Evolutionary conservation across 2,113 vertebrate species (phyloP).

Genomic region (Ageneiosus marmoratus): DNA sequence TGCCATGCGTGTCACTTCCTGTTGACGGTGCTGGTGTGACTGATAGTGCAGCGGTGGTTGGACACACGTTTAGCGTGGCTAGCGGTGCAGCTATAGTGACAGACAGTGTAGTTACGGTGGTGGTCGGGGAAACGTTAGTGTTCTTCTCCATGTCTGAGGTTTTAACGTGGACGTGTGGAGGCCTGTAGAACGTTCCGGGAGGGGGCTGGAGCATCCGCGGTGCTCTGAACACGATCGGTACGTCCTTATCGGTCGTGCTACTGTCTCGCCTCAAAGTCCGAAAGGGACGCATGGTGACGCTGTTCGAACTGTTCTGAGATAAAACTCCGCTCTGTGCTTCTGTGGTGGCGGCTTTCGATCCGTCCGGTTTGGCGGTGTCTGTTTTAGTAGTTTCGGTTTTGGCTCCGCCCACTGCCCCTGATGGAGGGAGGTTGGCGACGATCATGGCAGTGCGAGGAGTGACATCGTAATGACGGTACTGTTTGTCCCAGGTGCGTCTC

Average conservation of each 20-base stretch:
- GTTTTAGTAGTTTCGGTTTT: conserved; percentile 62
- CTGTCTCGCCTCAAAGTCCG: conserved; percentile 74
- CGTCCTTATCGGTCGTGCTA: conserved; percentile 68
- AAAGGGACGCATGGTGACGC: conserved; percentile 66
- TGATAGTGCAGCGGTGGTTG: conserved; percentile 43
- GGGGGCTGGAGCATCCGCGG: conserved; percentile 90
- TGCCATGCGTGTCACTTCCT: background rate
- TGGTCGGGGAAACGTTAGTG: conserved; percentile 16
- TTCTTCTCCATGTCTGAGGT: conserved; percentile 61
- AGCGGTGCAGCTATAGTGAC: conserved; percentile 4
- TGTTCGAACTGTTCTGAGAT: conserved; percentile 66
- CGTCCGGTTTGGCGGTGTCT: conserved; percentile 52
- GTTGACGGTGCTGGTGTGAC: conserved; percentile 11
- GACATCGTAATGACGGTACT: conserved; percentile 80
- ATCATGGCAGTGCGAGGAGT: conserved; percentile 75
- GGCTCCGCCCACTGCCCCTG: conserved; percentile 17
- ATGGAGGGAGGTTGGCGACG: conserved; percentile 65
- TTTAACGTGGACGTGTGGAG: conserved; percentile 71
- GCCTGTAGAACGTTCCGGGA: conserved; percentile 94
- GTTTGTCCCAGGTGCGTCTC: conserved; percentile 84
- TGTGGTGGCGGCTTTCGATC: conserved; percentile 25
- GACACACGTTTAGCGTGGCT: conserved; percentile 57
- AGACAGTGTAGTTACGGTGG: conserved; percentile 17
- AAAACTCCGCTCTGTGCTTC: conserved; percentile 21
- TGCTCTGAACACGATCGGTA: conserved; percentile 72